Conservation (phyloP, 2,113 vertebrate species). For the Hippopotamus amphibius region DNA sequence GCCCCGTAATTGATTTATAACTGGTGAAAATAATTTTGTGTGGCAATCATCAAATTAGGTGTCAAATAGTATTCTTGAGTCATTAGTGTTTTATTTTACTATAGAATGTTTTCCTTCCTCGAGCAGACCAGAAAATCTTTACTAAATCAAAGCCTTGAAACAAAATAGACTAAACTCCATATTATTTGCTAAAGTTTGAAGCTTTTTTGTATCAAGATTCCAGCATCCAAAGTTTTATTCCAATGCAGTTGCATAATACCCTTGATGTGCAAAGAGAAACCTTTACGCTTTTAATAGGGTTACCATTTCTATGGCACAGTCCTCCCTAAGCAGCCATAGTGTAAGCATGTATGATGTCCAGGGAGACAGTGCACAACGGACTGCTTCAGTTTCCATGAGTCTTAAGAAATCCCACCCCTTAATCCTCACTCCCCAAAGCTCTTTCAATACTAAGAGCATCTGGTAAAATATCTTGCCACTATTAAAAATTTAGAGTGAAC, state of each 20-base stretch:
- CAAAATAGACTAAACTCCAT: background rate
- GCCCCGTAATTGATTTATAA: constrained; percentile 49
- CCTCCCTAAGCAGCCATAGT: background rate
- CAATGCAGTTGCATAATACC: background rate
- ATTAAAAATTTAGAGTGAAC: constrained; percentile 31
- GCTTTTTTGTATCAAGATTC: constrained; percentile 27
- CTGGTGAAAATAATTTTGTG: background rate
- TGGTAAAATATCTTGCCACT: constrained; percentile 47
- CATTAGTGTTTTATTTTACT: constrained; percentile 64
- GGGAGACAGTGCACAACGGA: background rate
- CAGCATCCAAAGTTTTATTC: constrained; percentile 5
- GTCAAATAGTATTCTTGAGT: constrained; percentile 51
- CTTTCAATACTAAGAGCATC: background rate
- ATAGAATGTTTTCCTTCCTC: constrained; percentile 63
- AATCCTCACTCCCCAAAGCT: background rate
- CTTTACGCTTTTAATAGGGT: background rate
- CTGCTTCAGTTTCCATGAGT: background rate
- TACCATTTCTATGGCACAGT: background rate
- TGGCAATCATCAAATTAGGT: constrained; percentile 63
- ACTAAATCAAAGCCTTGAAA: constrained; percentile 52
- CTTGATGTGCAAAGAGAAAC: background rate
- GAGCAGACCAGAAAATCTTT: constrained; percentile 50
- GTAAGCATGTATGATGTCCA: no score
- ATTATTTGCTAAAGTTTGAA: constrained; percentile 48
- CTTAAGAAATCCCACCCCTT: background rate